phyloP scores from a whole-genome alignment of 2,797 vertebrate genomes.

The Simalia tracyae region DNA sequence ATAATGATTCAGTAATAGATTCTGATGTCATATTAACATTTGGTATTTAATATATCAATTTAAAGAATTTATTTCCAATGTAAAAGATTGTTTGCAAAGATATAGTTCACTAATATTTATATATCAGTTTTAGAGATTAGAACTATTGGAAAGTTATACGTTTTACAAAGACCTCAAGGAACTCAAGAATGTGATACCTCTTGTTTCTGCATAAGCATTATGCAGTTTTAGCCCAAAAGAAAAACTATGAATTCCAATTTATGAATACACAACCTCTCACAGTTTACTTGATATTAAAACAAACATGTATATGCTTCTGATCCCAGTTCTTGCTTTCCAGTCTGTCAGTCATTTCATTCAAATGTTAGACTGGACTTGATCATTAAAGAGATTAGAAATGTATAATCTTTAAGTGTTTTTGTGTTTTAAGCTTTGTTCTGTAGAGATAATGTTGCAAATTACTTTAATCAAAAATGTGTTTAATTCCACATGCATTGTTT shows the following conservation, averaged over 20 bases:
- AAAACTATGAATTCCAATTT: neutral
- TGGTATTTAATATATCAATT: neutral
- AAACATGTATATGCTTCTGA: neutral
- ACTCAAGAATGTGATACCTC: neutral
- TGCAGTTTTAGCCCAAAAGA: neutral
- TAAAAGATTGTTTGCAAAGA: neutral
- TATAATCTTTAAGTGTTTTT: neutral
- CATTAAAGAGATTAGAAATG: neutral
- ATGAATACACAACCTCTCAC: neutral
- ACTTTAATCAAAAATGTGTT: neutral
- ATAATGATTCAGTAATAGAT: neutral
- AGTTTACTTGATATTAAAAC: neutral
- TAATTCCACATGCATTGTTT: neutral
- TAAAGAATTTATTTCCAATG: neutral
- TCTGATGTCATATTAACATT: neutral
- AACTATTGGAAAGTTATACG: neutral
- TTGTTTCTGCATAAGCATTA: neutral
- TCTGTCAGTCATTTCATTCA: neutral
- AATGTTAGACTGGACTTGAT: neutral
- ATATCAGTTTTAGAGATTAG: neutral
- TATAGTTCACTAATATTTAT: neutral
- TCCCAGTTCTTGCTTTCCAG: neutral
- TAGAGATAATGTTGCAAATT: neutral
- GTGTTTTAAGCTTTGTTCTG: neutral
- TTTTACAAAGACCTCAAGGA: neutral